A percentile compares a stretch with the other conserved stretches of the same genome.
phyloP scores from a whole-genome alignment of 1,140 invertebrate genomes.

The Brachionus rubens region DNA sequence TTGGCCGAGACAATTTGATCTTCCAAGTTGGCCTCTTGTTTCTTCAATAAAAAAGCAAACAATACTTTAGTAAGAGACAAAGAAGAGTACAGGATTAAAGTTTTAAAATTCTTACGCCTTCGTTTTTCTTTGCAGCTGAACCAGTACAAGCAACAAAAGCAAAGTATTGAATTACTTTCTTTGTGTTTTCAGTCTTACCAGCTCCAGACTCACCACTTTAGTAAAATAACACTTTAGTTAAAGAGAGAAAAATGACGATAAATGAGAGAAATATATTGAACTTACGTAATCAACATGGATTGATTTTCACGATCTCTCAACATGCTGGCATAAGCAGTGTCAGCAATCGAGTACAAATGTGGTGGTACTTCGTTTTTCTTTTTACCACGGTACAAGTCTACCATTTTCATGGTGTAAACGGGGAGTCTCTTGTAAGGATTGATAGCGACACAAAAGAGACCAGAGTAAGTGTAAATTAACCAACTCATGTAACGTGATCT shows the following conservation, averaged over 20 bases:
- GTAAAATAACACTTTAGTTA: too few species aligned
- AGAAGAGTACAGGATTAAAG: slow-evolving; percentile 20
- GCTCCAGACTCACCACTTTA: slow-evolving; percentile 66
- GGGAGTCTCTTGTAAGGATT: slow-evolving; percentile 99
- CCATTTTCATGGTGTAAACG: slow-evolving; percentile 92
- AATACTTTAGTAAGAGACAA: background rate
- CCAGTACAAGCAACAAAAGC: slow-evolving; percentile 62
- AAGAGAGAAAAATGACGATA: too few species aligned
- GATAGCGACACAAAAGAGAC: slow-evolving; percentile 99
- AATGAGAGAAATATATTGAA: too few species aligned
- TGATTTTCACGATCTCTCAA: slow-evolving; percentile 63
- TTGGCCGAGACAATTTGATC: slow-evolving; percentile 68
- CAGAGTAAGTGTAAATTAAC: slow-evolving; percentile 99
- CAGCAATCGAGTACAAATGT: slow-evolving; percentile 99
- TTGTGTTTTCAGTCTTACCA: slow-evolving; percentile 69
- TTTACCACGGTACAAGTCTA: slow-evolving; percentile 95
- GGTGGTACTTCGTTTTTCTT: slow-evolving; percentile 99
- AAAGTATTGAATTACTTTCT: slow-evolving; percentile 70
- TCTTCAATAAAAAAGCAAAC: too few species aligned
- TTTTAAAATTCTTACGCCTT: slow-evolving; percentile 48
- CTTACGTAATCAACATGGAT: slow-evolving; percentile 65
- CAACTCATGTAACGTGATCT: slow-evolving; percentile 93
- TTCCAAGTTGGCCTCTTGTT: slow-evolving; percentile 58
- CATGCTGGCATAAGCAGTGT: slow-evolving; percentile 99
- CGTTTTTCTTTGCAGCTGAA: slow-evolving; percentile 60